Evolutionary conservation across 2,797 vertebrate genomes (phyloP).

Genomic region (Chelonia mydas): DNA sequence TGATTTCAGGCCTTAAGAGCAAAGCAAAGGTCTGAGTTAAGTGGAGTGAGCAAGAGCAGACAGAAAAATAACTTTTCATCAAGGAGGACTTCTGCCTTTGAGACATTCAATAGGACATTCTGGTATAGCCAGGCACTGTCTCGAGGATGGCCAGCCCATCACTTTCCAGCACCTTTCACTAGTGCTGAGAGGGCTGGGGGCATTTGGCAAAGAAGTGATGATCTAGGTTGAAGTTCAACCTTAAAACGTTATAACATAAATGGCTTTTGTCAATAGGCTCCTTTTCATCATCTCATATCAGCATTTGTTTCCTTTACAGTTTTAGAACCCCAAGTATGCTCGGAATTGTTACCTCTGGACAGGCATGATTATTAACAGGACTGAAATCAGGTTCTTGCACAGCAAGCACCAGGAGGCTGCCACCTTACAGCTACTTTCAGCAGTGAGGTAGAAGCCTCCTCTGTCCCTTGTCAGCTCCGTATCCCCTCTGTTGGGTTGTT

Average conservation of each 20-base stretch:
- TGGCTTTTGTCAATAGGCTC: not conserved
- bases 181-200: not conserved
- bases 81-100: constrained; percentile 1
- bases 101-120: not conserved
- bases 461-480: not conserved
- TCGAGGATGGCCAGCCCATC: not conserved
- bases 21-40: constrained; percentile 34
- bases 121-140: not conserved
- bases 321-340: not conserved
- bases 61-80: not conserved
- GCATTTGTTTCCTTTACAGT: not conserved
- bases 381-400: not conserved
- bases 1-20: constrained; percentile 4
- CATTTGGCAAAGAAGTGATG: accelerated
- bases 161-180: not conserved
- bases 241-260: not conserved
- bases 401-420: not conserved
- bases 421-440: not conserved
- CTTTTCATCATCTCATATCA: not conserved
- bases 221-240: not conserved
- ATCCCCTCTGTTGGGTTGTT: not conserved
- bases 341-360: not conserved
- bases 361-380: not conserved
- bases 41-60: not conserved
- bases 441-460: not conserved